A percentile compares a stretch with the other conserved stretches of the same genome.
phyloP scores from a whole-genome alignment of 2,888 invertebrate genomes.

The Sarcophaga caerulescens region DNA sequence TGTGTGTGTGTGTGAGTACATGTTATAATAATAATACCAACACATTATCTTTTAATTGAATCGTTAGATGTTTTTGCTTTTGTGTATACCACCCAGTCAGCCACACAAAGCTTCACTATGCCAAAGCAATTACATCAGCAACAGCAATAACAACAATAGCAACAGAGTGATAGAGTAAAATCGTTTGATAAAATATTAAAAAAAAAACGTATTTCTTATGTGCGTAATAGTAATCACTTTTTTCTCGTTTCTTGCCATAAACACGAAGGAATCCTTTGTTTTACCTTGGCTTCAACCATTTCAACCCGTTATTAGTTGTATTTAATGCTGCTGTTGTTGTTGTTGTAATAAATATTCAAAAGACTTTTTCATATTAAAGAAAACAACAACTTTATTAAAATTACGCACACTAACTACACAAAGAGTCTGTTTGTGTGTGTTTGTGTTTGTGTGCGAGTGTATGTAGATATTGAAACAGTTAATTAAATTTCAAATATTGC shows the following conservation, averaged over 20 bases:
- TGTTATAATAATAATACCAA: conserved; percentile 24
- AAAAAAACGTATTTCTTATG: conserved; percentile 3
- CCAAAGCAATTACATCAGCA: conserved; percentile 26
- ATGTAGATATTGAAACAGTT: neutral
- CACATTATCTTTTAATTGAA: conserved; percentile 67
- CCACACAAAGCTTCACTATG: neutral
- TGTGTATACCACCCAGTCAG: neutral
- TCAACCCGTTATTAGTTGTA: conserved; percentile 1
- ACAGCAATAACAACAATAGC: conserved; percentile 26
- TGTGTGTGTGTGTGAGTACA: conserved; percentile 23
- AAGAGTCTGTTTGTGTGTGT: neutral
- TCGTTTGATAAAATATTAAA: conserved; percentile 55
- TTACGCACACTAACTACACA: no score
- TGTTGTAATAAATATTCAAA: no score
- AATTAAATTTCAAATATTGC: no score
- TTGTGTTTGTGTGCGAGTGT: neutral
- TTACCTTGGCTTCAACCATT: neutral
- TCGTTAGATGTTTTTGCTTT: conserved; percentile 44
- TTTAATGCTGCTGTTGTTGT: conserved; percentile 28
- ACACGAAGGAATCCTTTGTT: conserved; percentile 21
- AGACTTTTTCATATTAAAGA: no score
- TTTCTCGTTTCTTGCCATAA: neutral
- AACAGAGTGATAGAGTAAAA: conserved; percentile 1
- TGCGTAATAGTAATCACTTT: neutral
- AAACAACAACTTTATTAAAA: no score